Conservation (phyloP, 2,888 invertebrate species). For the Caenorhabditis japonica region DNA sequence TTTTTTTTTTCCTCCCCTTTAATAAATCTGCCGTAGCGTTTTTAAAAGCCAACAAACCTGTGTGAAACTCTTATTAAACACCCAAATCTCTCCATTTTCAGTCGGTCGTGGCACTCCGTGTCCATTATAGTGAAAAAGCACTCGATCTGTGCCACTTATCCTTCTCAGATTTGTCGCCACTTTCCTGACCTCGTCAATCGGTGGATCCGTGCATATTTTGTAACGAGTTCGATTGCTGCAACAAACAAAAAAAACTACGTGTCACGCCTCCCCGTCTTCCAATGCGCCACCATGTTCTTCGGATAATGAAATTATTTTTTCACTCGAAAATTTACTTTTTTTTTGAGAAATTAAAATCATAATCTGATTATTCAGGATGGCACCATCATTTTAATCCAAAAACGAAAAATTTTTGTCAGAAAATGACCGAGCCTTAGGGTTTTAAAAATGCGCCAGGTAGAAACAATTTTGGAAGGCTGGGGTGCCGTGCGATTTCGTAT, state of each 20-base stretch:
- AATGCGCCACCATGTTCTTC: too few species aligned
- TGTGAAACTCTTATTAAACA: slow-evolving; percentile 94
- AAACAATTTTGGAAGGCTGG: too few species aligned
- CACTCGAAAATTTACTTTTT: too few species aligned
- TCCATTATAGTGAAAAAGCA: slow-evolving; percentile 97
- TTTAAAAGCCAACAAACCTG: too few species aligned
- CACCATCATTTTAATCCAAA: too few species aligned
- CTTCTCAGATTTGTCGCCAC: slow-evolving; percentile 92
- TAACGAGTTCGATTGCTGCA: slow-evolving; percentile 81
- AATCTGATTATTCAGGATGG: too few species aligned
- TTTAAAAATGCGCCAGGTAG: too few species aligned
- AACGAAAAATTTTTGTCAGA: background rate
- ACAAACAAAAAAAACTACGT: background rate
- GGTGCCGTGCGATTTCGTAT: background rate
- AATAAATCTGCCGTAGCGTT: too few species aligned
- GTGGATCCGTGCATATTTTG: slow-evolving; percentile 96
- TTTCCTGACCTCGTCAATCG: slow-evolving; percentile 97
- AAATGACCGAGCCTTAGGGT: background rate
- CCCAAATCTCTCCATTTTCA: slow-evolving; percentile 87
- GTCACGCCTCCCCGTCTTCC: background rate
- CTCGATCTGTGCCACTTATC: slow-evolving; percentile 90
- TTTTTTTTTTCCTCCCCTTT: too few species aligned
- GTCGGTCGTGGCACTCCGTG: slow-evolving; percentile 99
- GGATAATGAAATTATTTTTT: too few species aligned
- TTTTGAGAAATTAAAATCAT: too few species aligned